Evolutionary conservation across 2,113 vertebrate species (phyloP), one percentile per base, ranked within the genome.

Genomic region (Coreoperca whiteheadi): DNA sequence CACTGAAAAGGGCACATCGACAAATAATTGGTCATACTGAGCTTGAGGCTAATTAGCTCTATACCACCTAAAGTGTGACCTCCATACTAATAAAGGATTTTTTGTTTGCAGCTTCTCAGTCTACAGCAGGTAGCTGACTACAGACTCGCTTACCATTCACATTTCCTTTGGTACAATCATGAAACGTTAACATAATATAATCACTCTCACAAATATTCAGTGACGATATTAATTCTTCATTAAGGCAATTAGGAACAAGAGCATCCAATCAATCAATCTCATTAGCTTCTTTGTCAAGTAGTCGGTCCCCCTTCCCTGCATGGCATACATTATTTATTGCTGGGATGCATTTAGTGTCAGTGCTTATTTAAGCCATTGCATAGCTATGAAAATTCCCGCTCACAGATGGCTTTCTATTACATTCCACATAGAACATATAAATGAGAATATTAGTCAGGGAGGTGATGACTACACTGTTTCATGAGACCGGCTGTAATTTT

Each of bases 1-100:
- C 69, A 60, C 77, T 77, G 84, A 88, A 93, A 92, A 92, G 90
- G 88, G 87, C 89, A 89, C 88, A 89, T 86, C 53, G 80, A 86
- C 84, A 81, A 81, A 84, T 91, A 89, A 89, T 84, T 92, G 84
- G 80, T 86, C 82, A 61, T 68, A 56, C 73, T 86, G 82, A 87
- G 87, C 70, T 89, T 11, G 39, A 46, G 77, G 84, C 86, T 93
- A 91, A 93, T 94, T 91, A 90, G 75, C 68, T 79, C 64, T 71
- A 81, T 63, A 82, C 79, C 82, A 79, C 89, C 82, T 80, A 74
- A 83, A 74, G 74, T 86, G 88, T 92, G 92, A 92, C 88, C 89
- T 74, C 82, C 87, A 91, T 90, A 84, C 83, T 65, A 88, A 91
- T 90, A 11, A 66, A 54, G 73, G 66, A 32, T 54, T 77, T 83